Evolutionary conservation across 2,888 invertebrate genomes (phyloP), one percentile per base, ranked within the genome.

Genomic region (Tipula lateralis): DNA sequence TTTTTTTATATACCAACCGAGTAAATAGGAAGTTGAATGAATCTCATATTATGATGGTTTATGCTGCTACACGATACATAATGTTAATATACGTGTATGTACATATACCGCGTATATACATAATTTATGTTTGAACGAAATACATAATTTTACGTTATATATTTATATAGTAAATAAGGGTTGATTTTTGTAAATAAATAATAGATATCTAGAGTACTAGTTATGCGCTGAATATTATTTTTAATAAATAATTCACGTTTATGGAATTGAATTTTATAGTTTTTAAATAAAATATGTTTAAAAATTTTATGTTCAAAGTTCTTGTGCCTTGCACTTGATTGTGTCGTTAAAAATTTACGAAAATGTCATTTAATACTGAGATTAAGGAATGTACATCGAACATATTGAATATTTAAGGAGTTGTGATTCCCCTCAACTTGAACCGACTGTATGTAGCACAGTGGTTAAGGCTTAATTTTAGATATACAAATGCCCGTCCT

Each of bases 11-110:
- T n/a, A n/a, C n/a, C n/a, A n/a, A 9, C 5, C 19, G 24, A 66
- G 66, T 66, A 66, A 66, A 66, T 66, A 66, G 66, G 66, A 66
- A 66, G 66, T 66, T 66, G 66, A 66, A 66, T 24, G 24, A 66
- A 66, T 66, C n/a, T n/a, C 66, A 66, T 66, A 66, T 66, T 66
- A 24, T 66, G 66, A 24, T 24, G 66, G 24, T 66, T 66, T 24
- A 24, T 66, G 24, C 24, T 66, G 24, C 13, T 13, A 39, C 39
- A 39, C 9, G 3, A 13, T 66, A 66, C 24, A 16, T n/a, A 66
- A 66, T 66, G 13, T 13, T 3, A 19, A 66, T 24, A 66, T 66
- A 66, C 24, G 9, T 39, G 13, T 9, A 39, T 39, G 13, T 39
- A 39, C 66, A 44, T 44, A 66, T 66, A 66, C 66, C 66, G 66